phyloP scores from a whole-genome alignment of 1,140 invertebrate species.

The Aphaenogaster floridana region DNA sequence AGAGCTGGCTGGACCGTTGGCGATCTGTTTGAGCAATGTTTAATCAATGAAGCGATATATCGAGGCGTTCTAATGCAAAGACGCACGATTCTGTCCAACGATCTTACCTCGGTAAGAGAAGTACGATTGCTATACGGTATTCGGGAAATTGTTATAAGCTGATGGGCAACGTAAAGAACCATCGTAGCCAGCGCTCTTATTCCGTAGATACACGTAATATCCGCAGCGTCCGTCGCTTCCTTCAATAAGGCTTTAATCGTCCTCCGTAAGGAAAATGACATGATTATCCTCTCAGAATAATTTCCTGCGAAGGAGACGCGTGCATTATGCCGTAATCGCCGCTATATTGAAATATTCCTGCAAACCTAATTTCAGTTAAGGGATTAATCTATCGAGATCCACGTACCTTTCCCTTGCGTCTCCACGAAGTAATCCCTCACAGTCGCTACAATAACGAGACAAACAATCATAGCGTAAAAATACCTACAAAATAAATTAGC shows the following conservation, averaged over 20 bases:
- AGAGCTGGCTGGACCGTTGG: conserved; percentile 88
- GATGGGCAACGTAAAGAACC: conserved; percentile 89
- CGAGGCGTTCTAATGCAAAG: neutral
- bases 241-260: conserved; percentile 82
- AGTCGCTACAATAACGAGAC: conserved; percentile 83
- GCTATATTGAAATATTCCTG: conserved; percentile 10
- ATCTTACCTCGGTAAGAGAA: conserved; percentile 87
- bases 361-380: neutral
- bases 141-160: conserved; percentile 88
- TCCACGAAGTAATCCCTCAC: conserved; percentile 82
- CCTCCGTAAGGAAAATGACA: conserved; percentile 87
- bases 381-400: conserved; percentile 19
- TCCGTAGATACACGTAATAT: conserved; percentile 89
- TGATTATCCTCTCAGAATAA: conserved; percentile 85
- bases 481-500: conserved; percentile 77
- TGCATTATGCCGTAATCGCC: conserved; percentile 33
- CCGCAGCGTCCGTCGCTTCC: conserved; percentile 80
- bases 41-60: conserved; percentile 7
- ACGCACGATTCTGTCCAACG: too few species aligned
- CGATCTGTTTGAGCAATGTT: conserved; percentile 83
- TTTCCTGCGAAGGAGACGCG: conserved; percentile 74
- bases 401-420: conserved; percentile 79
- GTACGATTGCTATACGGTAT: conserved; percentile 89
- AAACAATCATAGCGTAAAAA: conserved; percentile 84
- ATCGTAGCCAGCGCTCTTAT: conserved; percentile 88